A percentile compares a stretch with the other conserved stretches of the same genome.
These are phyloP conservation scores for Clarias platycephalus DNA, from an alignment of 2,797 vertebrate species.

Conservation along the genomic window DNA sequence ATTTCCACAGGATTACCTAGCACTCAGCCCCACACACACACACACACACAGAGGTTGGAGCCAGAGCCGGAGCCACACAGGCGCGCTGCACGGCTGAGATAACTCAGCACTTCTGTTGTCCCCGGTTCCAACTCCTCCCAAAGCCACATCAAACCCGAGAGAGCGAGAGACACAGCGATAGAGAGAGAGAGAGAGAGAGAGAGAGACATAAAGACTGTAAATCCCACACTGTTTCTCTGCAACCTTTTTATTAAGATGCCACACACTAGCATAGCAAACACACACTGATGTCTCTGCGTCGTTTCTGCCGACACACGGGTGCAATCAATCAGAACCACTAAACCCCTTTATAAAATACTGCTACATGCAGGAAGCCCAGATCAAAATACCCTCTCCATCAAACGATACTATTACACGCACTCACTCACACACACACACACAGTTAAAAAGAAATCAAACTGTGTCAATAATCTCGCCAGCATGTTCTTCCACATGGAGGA, in stretches of 20 bases:
- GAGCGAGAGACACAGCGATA: conserved; percentile 21
- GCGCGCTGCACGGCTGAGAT: conserved; percentile 76
- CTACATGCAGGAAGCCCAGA: neutral
- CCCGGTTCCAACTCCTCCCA: conserved; percentile 74
- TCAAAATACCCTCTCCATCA: neutral
- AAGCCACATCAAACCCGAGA: conserved; percentile 77
- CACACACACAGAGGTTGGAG: conserved; percentile 25
- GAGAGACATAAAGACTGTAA: conserved; percentile 36
- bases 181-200: conserved; percentile 20
- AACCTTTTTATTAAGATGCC: conserved; percentile 79
- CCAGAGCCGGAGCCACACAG: conserved; percentile 65
- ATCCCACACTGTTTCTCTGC: conserved; percentile 80
- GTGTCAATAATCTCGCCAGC: neutral
- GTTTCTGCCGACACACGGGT: conserved; percentile 64
- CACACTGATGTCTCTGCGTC: conserved; percentile 71
- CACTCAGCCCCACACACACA: conserved; percentile 55
- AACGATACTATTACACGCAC: neutral
- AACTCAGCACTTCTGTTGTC: conserved; percentile 80
- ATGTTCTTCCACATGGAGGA: conserved; percentile 18
- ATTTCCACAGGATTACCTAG: conserved; percentile 77
- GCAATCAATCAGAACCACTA: conserved; percentile 55
- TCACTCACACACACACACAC: neutral
- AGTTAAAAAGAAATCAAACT: neutral
- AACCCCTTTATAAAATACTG: conserved; percentile 38
- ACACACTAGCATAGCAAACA: conserved; percentile 72